A percentile compares a stretch with the other conserved stretches of the same genome.
Evolutionary conservation across 2,797 vertebrate species (phyloP).

Genomic region (Urophycis tenuis): DNA sequence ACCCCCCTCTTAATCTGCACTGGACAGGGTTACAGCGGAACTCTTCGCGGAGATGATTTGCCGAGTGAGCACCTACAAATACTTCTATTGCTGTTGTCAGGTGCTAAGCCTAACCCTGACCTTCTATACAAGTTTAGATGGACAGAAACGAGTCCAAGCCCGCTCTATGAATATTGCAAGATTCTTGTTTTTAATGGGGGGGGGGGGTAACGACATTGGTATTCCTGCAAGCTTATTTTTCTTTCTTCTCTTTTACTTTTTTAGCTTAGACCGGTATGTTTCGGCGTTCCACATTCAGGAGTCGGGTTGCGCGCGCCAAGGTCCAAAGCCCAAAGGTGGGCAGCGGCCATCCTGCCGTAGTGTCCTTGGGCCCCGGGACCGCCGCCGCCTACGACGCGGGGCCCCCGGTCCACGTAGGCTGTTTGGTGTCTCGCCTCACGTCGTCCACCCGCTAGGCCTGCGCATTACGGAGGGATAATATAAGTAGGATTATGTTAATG

Average conservation of each 20-base stretch:
- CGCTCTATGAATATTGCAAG: neutral
- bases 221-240: neutral
- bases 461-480: neutral
- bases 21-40: constrained; percentile 3
- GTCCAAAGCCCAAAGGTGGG: neutral
- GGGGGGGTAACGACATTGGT: neutral
- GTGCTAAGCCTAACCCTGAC: neutral
- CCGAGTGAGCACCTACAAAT: neutral
- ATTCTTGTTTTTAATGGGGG: neutral
- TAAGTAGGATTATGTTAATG: neutral
- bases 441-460: neutral
- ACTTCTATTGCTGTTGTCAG: neutral
- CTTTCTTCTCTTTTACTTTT: no score
- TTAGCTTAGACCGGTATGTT: neutral
- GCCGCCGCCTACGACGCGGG: neutral
- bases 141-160: neutral
- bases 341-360: neutral
- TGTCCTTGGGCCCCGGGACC: neutral
- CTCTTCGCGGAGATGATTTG: neutral
- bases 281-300: neutral
- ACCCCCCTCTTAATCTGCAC: neutral
- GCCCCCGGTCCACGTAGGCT: neutral
- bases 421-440: neutral
- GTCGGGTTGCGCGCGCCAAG: neutral
- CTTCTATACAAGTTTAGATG: neutral